A percentile compares a stretch with the other conserved stretches of the same genome.
Conservation (phyloP, 2,888 invertebrate species). For the Hypselothyrea guttata region DNA sequence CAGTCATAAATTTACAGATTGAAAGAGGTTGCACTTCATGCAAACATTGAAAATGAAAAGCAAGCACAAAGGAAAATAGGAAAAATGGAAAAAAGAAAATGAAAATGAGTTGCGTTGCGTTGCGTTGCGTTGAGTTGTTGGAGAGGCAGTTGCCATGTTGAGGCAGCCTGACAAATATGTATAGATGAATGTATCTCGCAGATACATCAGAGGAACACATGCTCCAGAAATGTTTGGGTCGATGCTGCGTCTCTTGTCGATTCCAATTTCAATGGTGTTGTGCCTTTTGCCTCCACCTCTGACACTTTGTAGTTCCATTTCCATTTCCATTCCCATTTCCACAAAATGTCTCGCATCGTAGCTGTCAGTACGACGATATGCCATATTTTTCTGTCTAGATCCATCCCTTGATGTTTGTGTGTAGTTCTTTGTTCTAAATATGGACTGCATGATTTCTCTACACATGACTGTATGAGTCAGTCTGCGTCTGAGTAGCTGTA, state of each 20-base stretch:
- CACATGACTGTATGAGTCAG: not conserved
- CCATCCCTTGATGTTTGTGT: not conserved
- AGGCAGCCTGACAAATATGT: conserved; percentile 18
- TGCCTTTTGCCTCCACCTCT: conserved; percentile 23
- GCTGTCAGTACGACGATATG: conserved; percentile 46
- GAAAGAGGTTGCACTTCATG: too few species aligned
- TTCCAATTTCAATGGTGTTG: conserved; percentile 23
- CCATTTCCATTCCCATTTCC: conserved; percentile 18
- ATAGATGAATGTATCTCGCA: not conserved
- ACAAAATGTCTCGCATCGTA: conserved; percentile 64
- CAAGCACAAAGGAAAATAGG: conserved; percentile 2
- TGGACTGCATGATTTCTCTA: not conserved
- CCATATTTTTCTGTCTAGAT: conserved; percentile 23
- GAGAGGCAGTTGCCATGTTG: conserved; percentile 50
- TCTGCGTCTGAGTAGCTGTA: not conserved
- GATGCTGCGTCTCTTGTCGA: not conserved
- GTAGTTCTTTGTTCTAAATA: conserved; percentile 9
- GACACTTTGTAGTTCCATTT: conserved; percentile 32
- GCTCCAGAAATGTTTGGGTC: conserved; percentile 21
- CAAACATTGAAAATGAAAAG: not conserved
- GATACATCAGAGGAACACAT: conserved; percentile 26
- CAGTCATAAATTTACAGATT: too few species aligned
- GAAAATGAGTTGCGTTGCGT: not conserved
- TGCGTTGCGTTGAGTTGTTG: conserved; percentile 3
- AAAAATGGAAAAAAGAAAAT: not conserved